Conservation (phyloP, 2,888 invertebrate species). For the Ormyrus pomaceus region DNA sequence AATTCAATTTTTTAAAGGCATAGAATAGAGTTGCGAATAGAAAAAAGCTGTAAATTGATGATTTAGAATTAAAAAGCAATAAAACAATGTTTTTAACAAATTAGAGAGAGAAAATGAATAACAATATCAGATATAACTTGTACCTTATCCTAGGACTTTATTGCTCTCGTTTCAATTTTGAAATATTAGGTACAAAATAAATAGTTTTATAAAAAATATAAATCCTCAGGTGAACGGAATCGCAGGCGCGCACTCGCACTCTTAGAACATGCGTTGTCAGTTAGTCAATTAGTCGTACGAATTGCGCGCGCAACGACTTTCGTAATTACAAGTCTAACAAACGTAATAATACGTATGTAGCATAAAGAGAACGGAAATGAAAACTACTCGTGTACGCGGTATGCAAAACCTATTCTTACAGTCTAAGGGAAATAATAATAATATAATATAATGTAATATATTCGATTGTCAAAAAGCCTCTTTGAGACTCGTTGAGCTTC, state of each 20-base stretch:
- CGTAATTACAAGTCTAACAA: constrained; percentile 34
- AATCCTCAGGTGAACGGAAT: constrained; percentile 58
- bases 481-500: constrained; percentile 19
- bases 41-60: too few relatives aligned
- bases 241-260: not conserved
- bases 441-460: constrained; percentile 35
- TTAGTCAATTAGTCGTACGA: constrained; percentile 4
- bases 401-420: constrained; percentile 21
- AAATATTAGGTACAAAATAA: constrained; percentile 65
- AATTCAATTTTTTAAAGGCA: not conserved
- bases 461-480: constrained; percentile 18
- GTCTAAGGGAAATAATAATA: constrained; percentile 9
- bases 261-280: not conserved
- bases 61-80: not conserved
- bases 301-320: constrained; percentile 15
- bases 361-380: constrained; percentile 38
- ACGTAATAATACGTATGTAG: constrained; percentile 20
- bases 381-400: constrained; percentile 17
- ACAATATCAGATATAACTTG: constrained; percentile 32
- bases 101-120: not conserved
- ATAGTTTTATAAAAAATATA: constrained; percentile 73
- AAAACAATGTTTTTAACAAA: not conserved
- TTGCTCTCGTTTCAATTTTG: constrained; percentile 44
- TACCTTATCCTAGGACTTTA: constrained; percentile 51
- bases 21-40: not conserved